Conservation (phyloP, 92 coral and sea anemone species). For the Bergia puertoricense region DNA sequence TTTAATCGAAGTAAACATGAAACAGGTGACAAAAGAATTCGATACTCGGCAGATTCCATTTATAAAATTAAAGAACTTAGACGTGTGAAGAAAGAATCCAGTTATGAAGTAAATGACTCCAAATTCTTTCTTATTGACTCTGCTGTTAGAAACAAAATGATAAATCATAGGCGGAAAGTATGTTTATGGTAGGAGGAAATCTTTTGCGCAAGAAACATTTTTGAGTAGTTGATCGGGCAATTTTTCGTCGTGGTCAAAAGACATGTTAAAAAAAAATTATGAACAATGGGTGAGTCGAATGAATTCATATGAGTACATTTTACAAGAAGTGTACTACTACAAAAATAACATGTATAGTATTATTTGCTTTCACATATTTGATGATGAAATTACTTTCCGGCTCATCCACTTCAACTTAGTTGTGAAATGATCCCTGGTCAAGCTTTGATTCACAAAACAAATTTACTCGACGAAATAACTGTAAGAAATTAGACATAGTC, state of each 20-base stretch:
- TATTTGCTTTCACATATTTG: not conserved
- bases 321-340: not conserved
- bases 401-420: not conserved
- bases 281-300: not conserved
- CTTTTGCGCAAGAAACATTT: no score
- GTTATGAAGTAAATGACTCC: not conserved
- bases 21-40: not conserved
- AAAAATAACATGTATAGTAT: no score
- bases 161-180: no score
- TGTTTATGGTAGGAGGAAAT: no score
- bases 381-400: not conserved
- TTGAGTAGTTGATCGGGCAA: no score
- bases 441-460: not conserved
- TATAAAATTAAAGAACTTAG: not conserved
- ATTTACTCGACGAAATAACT: not conserved
- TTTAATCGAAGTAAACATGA: not conserved
- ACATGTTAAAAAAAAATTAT: not conserved
- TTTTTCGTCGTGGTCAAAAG: no score
- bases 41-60: not conserved
- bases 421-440: not conserved
- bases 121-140: no score
- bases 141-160: not conserved
- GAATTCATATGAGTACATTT: not conserved
- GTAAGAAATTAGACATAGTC: not conserved
- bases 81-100: not conserved